Evolutionary conservation across 2,113 vertebrate genomes (phyloP).

Genomic region (Ctenodactylus gundi): DNA sequence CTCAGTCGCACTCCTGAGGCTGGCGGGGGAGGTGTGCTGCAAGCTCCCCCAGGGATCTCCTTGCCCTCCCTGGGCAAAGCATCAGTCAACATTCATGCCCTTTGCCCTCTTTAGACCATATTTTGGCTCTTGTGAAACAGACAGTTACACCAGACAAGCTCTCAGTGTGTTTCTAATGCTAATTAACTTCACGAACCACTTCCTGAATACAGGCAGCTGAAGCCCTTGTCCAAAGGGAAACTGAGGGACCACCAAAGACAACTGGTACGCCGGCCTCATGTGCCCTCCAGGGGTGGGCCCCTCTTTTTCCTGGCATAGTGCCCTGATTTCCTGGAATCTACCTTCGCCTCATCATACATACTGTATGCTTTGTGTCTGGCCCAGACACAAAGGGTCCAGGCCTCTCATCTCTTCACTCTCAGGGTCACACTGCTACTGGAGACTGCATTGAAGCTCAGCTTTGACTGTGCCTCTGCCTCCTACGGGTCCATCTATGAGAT

Average conservation of each 20-base stretch:
- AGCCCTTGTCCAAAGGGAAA: not conserved
- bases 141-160: not conserved
- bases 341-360: not conserved
- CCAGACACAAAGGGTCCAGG: not conserved
- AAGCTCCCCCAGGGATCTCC: no score
- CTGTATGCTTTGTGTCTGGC: accelerated
- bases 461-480: not conserved
- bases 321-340: not conserved
- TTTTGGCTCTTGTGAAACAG: not conserved
- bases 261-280: accelerated
- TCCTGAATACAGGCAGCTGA: not conserved
- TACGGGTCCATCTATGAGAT: not conserved
- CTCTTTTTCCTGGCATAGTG: not conserved
- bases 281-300: not conserved
- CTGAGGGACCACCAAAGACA: not conserved
- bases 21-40: not conserved
- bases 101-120: not conserved
- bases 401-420: not conserved
- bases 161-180: not conserved
- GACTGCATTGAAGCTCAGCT: not conserved
- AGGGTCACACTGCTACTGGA: accelerated
- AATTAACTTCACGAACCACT: not conserved
- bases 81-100: accelerated
- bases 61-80: not conserved
- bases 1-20: no score